Conservation (phyloP, 2,113 vertebrate species). For the Mirounga angustirostris region DNA sequence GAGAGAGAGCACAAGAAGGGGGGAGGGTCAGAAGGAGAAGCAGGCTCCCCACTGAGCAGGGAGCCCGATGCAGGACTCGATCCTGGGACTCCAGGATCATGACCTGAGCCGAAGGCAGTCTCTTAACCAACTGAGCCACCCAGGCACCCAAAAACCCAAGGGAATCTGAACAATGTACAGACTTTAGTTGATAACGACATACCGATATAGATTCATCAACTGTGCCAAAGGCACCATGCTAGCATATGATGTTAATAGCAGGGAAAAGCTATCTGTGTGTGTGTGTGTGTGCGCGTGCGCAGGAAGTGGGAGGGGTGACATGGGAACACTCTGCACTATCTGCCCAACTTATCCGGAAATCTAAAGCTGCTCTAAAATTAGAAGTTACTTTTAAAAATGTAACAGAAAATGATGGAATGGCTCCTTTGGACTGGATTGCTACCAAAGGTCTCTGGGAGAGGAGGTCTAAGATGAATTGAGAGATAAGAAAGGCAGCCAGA, state of each 20-base stretch:
- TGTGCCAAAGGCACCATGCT: not conserved
- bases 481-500: not conserved
- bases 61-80: too few relatives aligned
- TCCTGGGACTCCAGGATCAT: too few relatives aligned
- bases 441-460: not conserved
- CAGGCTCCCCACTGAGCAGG: too few relatives aligned
- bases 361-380: not conserved
- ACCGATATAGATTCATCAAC: not conserved
- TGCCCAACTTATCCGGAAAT: not conserved
- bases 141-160: not conserved
- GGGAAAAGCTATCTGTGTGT: not conserved
- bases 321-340: not conserved
- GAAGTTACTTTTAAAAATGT: not conserved
- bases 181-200: not conserved
- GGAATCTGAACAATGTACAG: not conserved
- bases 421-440: not conserved
- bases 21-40: too few relatives aligned
- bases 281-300: too few relatives aligned
- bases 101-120: too few relatives aligned
- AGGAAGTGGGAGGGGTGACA: too few relatives aligned
- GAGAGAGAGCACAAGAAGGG: too few relatives aligned
- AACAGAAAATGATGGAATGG: not conserved
- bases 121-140: too few relatives aligned
- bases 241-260: rapidly evolving
- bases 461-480: not conserved